phyloP scores from a whole-genome alignment of 2,113 vertebrate species.

The Psettodes erumei region DNA sequence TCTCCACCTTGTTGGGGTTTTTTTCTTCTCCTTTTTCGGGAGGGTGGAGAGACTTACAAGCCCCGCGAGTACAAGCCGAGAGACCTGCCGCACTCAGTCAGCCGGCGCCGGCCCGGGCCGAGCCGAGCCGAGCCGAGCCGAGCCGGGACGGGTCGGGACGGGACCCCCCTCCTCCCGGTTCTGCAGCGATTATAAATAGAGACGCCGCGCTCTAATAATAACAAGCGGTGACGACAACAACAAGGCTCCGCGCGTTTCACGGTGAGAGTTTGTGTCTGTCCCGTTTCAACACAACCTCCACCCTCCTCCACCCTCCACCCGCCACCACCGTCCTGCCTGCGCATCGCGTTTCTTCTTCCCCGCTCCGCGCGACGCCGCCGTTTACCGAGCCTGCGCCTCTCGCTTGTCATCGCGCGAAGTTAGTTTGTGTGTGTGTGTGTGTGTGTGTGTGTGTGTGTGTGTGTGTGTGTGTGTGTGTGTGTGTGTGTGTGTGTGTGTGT shows the following conservation, averaged over 20 bases:
- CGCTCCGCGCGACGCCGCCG: background rate
- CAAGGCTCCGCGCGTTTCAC: background rate
- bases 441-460: constrained; percentile 3
- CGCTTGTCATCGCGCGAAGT: background rate
- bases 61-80: background rate
- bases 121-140: too few relatives aligned
- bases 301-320: too few relatives aligned
- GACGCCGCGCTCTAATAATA: constrained; percentile 49
- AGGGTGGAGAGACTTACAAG: too few relatives aligned
- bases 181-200: too few relatives aligned
- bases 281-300: too few relatives aligned
- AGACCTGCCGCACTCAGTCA: constrained; percentile 11
- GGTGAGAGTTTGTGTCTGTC: constrained; percentile 3
- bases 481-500: constrained; percentile 2
- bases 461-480: constrained; percentile 2
- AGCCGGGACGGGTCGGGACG: too few relatives aligned
- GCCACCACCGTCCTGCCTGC: too few relatives aligned
- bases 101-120: constrained; percentile 43
- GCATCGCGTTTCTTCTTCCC: constrained; percentile 34
- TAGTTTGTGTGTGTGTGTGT: background rate
- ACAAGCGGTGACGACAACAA: too few relatives aligned
- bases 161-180: too few relatives aligned
- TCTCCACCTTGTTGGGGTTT: background rate
- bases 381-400: background rate
- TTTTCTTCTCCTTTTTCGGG: background rate